Base-by-base conservation (phyloP, 1,140 invertebrate genomes). In the Steinernema khuongi region DNA sequence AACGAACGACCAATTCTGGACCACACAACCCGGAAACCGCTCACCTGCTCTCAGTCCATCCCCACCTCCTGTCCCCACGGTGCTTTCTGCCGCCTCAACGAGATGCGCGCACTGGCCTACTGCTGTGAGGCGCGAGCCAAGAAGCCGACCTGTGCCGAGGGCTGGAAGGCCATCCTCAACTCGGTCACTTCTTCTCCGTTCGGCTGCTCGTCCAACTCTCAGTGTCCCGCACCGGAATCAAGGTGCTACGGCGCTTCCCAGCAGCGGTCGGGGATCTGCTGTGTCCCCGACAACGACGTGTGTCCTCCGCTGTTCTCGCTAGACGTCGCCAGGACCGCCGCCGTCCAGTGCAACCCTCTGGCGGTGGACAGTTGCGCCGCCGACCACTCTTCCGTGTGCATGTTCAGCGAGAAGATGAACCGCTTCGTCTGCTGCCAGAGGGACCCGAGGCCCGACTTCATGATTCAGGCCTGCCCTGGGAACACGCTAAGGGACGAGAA, bases 361-460 rank as follows among this genome's bases (percentile, higher is more conserved):
- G 11, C 50, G 50, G 50, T 60, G 50, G 50, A 60, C 22, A 60
- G 50, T 26, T 60, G 50, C 50, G 50, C 50, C 14, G 11, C 50
- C 22, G 50, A 60, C 50, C 50, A 60, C 19, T 60, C 50, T 26
- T 60, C 50, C 4, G 19, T 60, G 14, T 60, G 50, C 50, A 60
- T 60, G 50, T 60, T 60, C 22, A 17, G 11, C 50, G 50, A 60
- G 50, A 60, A 60, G 50, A 60, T 60, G 50, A 60, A 60, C 19
- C 11, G 50, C 14, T 60, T 60, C 22, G 50, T 60, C 14, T 60
- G 50, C 50, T 60, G 50, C 19, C 50, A 60, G 19, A 60, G 50
- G 19, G 50, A 60, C 19, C 50, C 50, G 26, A 7, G 22, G 2
- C 50, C 50, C 4, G 50, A 60, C 14, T n/a, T n/a, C 22, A 60